These are phyloP conservation scores for Mesaphorura yosii DNA, from an alignment of 1,140 invertebrate species.

Conservation along the genomic window DNA sequence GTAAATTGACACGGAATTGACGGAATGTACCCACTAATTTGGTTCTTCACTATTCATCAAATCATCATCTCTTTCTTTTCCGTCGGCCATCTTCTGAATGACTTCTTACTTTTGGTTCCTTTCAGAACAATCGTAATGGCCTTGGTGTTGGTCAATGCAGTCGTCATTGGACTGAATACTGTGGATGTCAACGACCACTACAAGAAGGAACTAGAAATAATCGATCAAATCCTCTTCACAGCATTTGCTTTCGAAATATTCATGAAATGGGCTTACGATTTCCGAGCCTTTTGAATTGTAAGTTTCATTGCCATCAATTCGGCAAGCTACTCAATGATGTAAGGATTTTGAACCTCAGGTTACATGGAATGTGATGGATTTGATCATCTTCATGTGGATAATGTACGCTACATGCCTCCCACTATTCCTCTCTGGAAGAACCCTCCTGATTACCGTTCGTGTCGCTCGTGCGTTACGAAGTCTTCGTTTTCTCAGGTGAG, in stretches of 20 bases:
- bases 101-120: too few species aligned
- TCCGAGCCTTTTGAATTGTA: conserved; percentile 33
- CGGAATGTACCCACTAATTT: too few species aligned
- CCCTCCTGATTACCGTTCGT: conserved; percentile 26
- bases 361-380: conserved; percentile 33
- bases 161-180: conserved; percentile 28
- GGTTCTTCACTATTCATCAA: too few species aligned
- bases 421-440: conserved; percentile 6
- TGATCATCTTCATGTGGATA: conserved; percentile 26
- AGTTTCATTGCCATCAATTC: too few species aligned
- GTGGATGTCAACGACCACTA: conserved; percentile 1
- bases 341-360: too few species aligned
- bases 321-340: too few species aligned
- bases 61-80: too few species aligned
- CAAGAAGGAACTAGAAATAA: conserved; percentile 6
- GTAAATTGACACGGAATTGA: too few species aligned
- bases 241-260: conserved; percentile 33
- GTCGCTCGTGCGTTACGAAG: conserved; percentile 33
- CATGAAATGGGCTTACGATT: conserved; percentile 34
- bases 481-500: conserved; percentile 27
- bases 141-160: conserved; percentile 28
- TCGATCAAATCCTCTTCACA: conserved; percentile 29
- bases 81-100: too few species aligned
- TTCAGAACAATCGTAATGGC: too few species aligned
- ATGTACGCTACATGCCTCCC: conserved; percentile 25